Conservation (phyloP, 2,797 vertebrate species). For the Halcyon badia region DNA sequence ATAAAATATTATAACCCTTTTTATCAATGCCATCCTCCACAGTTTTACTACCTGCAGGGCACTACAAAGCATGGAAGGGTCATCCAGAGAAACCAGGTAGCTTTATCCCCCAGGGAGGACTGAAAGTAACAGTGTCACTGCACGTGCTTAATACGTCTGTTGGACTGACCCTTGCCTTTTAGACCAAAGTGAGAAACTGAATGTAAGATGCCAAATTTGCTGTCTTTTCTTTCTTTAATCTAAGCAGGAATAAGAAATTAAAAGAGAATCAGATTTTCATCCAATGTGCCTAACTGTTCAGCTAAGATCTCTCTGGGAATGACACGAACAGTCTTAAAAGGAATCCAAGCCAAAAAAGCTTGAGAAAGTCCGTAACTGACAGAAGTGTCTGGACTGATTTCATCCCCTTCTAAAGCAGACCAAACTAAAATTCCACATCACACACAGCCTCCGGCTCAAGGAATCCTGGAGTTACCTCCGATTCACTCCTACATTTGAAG, state of each 20-base stretch:
- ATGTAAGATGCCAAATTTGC: neutral
- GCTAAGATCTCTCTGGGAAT: constrained; percentile 14
- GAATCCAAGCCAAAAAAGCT: neutral
- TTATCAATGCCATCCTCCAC: constrained; percentile 15
- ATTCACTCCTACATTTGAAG: neutral
- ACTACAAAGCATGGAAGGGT: neutral
- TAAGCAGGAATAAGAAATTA: neutral
- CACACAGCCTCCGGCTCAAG: neutral
- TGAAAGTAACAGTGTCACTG: neutral
- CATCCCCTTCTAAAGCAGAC: neutral
- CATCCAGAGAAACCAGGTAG: constrained; percentile 42
- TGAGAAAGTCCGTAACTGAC: constrained; percentile 46
- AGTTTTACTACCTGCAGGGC: neutral
- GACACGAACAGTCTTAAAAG: constrained; percentile 5
- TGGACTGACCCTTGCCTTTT: neutral
- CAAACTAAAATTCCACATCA: neutral
- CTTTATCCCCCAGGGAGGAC: neutral
- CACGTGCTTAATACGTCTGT: neutral
- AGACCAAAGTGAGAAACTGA: neutral
- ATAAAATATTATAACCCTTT: constrained; percentile 7
- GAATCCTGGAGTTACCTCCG: neutral
- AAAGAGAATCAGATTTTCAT: constrained; percentile 16
- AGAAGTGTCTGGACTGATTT: constrained; percentile 30
- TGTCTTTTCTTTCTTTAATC: neutral
- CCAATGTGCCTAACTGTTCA: neutral